These are phyloP conservation scores for Agraylea sexmaculata DNA, from an alignment of 1,140 invertebrate genomes.

Conservation along the genomic window DNA sequence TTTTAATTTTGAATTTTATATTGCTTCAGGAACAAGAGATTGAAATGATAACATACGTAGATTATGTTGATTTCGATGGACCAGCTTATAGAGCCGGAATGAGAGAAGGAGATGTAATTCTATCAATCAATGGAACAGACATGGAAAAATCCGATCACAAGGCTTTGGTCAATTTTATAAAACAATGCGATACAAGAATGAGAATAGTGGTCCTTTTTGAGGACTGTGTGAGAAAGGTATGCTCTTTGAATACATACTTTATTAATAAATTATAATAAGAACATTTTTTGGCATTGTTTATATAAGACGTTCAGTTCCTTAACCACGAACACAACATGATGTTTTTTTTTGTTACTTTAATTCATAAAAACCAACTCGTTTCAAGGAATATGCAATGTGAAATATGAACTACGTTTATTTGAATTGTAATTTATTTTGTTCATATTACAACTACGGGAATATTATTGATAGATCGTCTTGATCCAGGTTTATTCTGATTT, in stretches of 20 bases:
- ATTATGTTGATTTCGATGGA: slow-evolving; percentile 87
- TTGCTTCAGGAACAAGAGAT: slow-evolving; percentile 52
- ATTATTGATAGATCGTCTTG: too few relatives aligned
- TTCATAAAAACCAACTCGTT: too few relatives aligned
- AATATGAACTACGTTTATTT: too few relatives aligned
- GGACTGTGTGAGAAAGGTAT: slow-evolving; percentile 84
- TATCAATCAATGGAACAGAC: slow-evolving; percentile 86
- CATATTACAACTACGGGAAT: too few relatives aligned
- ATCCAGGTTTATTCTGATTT: too few relatives aligned
- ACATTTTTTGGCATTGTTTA: background rate
- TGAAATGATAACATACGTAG: slow-evolving; percentile 91
- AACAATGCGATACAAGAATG: slow-evolving; percentile 79
- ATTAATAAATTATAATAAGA: background rate
- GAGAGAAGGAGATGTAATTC: slow-evolving; percentile 86
- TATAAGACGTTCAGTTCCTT: too few relatives aligned
- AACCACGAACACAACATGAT: too few relatives aligned
- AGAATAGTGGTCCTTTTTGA: slow-evolving; percentile 91
- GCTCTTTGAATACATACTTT: slow-evolving; percentile 1
- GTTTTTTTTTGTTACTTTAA: too few relatives aligned
- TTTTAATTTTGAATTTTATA: too few relatives aligned
- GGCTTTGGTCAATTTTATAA: slow-evolving; percentile 81
- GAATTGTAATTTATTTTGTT: too few relatives aligned
- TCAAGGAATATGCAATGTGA: too few relatives aligned
- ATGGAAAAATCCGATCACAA: slow-evolving; percentile 88
- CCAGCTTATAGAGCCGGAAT: slow-evolving; percentile 83